These are phyloP conservation scores for Peromyscus melanophrys DNA, from an alignment of 2,797 vertebrate genomes.

Conservation along the genomic window DNA sequence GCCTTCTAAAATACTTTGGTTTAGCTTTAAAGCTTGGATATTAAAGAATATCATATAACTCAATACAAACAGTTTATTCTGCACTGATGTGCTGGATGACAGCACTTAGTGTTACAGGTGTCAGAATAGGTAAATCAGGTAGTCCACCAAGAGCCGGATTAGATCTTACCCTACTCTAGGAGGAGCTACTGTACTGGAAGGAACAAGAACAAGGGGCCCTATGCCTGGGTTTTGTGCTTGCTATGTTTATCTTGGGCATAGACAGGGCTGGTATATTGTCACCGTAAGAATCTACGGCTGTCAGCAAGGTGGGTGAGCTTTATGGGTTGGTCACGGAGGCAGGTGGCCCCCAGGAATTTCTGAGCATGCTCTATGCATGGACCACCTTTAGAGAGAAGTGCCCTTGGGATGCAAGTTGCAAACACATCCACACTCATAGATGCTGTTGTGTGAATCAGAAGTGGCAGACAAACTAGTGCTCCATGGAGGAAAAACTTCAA, in stretches of 20 bases:
- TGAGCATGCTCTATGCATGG: not conserved
- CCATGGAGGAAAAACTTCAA: not conserved
- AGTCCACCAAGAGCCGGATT: not conserved
- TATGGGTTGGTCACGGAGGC: too few relatives aligned
- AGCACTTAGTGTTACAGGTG: not conserved
- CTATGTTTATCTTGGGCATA: not conserved
- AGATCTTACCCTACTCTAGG: not conserved
- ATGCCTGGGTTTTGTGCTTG: not conserved
- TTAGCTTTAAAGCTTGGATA: not conserved
- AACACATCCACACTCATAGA: not conserved
- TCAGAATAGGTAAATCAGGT: not conserved
- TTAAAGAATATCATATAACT: not conserved
- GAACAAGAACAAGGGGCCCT: fast-evolving
- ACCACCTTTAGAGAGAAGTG: not conserved
- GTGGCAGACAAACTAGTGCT: not conserved
- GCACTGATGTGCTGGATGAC: not conserved
- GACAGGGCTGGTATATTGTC: fast-evolving
- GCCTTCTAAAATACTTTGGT: not conserved
- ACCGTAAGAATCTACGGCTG: not conserved
- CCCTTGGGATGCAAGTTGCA: not conserved
- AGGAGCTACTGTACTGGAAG: fast-evolving
- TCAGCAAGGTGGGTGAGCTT: not conserved
- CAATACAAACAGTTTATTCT: not conserved
- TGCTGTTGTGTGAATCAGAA: not conserved
- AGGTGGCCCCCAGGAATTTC: not conserved